These are phyloP conservation scores for Acromyrmex charruanus DNA, from an alignment of 1,140 invertebrate species.

Conservation along the genomic window DNA sequence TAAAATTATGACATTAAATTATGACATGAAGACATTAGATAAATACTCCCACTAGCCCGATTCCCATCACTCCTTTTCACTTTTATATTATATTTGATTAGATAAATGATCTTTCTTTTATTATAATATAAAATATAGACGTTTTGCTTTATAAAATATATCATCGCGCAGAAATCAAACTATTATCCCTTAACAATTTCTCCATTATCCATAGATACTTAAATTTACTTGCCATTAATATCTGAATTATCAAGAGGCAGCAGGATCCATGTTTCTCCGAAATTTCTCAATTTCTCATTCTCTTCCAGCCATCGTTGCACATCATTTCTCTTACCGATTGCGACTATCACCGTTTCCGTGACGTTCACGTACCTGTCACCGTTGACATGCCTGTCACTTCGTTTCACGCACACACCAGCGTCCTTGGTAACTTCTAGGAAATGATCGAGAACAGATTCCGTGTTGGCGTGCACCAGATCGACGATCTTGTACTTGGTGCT, in stretches of 20 bases:
- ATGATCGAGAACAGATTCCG: conserved; percentile 60
- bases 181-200: not conserved
- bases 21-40: too few species aligned
- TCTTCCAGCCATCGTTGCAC: conserved; percentile 79
- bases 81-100: too few species aligned
- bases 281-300: conserved; percentile 46
- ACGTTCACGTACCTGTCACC: conserved; percentile 60
- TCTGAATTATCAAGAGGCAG: conserved; percentile 79
- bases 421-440: conserved; percentile 76
- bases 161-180: not conserved
- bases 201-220: not conserved
- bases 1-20: too few species aligned
- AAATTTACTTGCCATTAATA: conserved; percentile 76
- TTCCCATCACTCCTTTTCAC: too few species aligned
- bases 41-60: not conserved
- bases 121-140: not conserved
- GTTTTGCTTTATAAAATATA: conserved; percentile 1
- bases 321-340: conserved; percentile 75
- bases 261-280: conserved; percentile 79
- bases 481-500: conserved; percentile 76
- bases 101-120: not conserved
- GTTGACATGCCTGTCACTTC: conserved; percentile 59
- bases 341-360: conserved; percentile 75
- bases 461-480: conserved; percentile 78
- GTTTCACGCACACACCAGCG: conserved; percentile 81